Evolutionary conservation across 2,113 vertebrate species (phyloP).

Genomic region (Urocolius indicus): DNA sequence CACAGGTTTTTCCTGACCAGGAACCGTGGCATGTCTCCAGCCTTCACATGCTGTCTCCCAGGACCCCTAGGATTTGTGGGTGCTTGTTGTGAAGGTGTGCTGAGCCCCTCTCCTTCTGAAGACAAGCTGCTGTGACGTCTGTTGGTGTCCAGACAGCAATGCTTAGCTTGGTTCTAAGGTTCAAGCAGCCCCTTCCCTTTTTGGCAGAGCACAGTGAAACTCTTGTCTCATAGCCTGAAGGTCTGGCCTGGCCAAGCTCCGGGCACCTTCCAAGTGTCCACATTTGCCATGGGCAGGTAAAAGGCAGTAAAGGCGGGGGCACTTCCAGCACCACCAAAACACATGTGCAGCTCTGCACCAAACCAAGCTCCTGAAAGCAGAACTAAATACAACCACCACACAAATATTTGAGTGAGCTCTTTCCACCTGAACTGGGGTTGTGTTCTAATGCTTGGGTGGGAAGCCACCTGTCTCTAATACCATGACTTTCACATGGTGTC

Average conservation of each 20-base stretch:
- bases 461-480: neutral
- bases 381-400: neutral
- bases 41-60: neutral
- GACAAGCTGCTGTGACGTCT: neutral
- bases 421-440: neutral
- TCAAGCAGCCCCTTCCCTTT: neutral
- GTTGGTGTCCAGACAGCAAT: neutral
- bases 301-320: neutral
- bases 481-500: rapidly evolving
- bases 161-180: neutral
- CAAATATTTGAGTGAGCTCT: neutral
- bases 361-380: neutral
- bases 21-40: neutral
- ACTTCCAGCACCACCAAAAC: neutral
- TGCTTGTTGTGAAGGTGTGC: rapidly evolving
- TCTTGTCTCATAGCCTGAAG: neutral
- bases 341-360: neutral
- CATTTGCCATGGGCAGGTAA: too few species aligned
- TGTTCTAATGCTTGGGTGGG: neutral
- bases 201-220: neutral
- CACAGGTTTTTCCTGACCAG: neutral
- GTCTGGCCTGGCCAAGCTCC: neutral
- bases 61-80: rapidly evolving
- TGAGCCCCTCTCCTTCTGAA: rapidly evolving
- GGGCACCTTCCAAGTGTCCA: neutral